Conservation (phyloP, 2,888 invertebrate species). For the Hybos culiciformis region DNA sequence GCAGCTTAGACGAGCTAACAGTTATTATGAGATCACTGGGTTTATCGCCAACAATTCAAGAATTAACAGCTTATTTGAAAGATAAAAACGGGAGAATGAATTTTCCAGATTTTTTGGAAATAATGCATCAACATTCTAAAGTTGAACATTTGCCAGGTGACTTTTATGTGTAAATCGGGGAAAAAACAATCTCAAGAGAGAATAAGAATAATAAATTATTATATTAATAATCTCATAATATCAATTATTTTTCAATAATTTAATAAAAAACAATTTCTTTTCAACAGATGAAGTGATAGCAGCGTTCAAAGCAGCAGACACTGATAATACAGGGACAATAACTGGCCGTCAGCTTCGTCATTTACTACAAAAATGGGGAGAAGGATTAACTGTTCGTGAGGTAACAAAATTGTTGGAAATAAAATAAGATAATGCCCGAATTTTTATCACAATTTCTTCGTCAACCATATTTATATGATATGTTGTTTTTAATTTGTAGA, state of each 20-base stretch:
- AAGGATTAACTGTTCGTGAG: constrained; percentile 61
- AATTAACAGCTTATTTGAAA: constrained; percentile 69
- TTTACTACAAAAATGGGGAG: constrained; percentile 83
- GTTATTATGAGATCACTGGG: constrained; percentile 91
- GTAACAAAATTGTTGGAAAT: constrained; percentile 22
- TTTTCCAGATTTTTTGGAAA: constrained; percentile 89
- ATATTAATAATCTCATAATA: too few relatives aligned
- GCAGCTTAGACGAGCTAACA: constrained; percentile 76
- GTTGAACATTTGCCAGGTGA: constrained; percentile 37
- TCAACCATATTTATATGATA: not conserved
- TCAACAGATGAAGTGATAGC: constrained; percentile 64
- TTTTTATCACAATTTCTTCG: not conserved
- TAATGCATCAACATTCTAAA: constrained; percentile 81
- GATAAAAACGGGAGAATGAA: constrained; percentile 77
- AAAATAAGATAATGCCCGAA: not conserved
- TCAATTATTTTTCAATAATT: too few relatives aligned
- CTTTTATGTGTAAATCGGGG: too few relatives aligned
- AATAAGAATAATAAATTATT: too few relatives aligned
- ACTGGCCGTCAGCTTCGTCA: constrained; percentile 72
- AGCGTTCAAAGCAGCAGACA: constrained; percentile 80
- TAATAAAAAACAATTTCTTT: too few relatives aligned
- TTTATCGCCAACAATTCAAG: constrained; percentile 85
- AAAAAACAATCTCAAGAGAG: too few relatives aligned
- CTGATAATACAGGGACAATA: constrained; percentile 55
- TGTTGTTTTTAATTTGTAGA: constrained; percentile 34